Conservation (phyloP, 2,888 invertebrate species). For the Drosophila stalkeri region DNA sequence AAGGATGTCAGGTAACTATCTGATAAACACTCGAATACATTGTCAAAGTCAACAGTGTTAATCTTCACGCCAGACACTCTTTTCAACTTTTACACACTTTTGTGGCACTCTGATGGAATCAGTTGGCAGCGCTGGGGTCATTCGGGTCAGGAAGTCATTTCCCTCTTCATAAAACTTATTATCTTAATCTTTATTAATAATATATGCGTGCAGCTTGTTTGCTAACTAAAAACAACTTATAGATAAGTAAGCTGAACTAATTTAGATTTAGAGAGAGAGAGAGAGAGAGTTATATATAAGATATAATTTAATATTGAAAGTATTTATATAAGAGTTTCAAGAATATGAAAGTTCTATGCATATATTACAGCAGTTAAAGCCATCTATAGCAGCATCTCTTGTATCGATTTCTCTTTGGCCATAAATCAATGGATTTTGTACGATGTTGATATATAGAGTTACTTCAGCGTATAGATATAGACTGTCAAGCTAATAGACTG, state of each 20-base stretch:
- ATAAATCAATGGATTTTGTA: no score
- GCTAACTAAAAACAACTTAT: neutral
- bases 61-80: conserved; percentile 25
- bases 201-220: neutral
- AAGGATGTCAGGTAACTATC: conserved; percentile 32
- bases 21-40: conserved; percentile 24
- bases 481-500: no score
- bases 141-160: no score
- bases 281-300: neutral
- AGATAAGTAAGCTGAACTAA: neutral
- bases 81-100: conserved; percentile 4
- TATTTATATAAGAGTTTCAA: neutral
- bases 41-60: conserved; percentile 32
- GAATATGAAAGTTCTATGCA: no score
- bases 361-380: no score
- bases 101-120: conserved; percentile 20
- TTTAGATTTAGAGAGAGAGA: neutral
- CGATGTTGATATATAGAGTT: no score
- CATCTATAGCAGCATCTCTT: no score
- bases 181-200: conserved; percentile 3
- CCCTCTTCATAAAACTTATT: conserved; percentile 2
- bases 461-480: no score
- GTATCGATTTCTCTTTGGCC: no score
- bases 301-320: no score
- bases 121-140: neutral